These are phyloP conservation scores for Gallinago stenura DNA, from an alignment of 2,797 vertebrate genomes.

Conservation along the genomic window DNA sequence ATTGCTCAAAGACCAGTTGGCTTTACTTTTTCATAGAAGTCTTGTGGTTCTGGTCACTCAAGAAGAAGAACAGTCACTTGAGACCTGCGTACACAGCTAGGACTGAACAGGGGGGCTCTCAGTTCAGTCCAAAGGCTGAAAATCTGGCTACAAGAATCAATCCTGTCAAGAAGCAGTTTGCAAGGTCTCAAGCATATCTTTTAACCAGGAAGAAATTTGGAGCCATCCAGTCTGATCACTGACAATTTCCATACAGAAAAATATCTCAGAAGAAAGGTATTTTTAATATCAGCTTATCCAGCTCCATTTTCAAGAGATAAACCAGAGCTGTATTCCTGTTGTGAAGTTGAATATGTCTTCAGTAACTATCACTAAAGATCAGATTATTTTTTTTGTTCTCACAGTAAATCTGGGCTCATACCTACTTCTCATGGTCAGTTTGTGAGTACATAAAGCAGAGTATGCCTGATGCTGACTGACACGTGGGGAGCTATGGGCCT, in stretches of 20 bases:
- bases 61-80: not conserved
- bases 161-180: not conserved
- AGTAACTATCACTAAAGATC: not conserved
- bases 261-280: not conserved
- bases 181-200: not conserved
- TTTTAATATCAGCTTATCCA: not conserved
- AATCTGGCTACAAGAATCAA: not conserved
- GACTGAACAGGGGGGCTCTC: not conserved
- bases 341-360: not conserved
- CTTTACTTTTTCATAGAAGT: not conserved
- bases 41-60: not conserved
- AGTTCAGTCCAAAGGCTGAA: not conserved
- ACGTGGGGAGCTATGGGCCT: fast-evolving
- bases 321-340: not conserved
- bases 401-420: not conserved
- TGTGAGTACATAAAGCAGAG: not conserved
- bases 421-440: not conserved
- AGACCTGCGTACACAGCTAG: not conserved
- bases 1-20: not conserved
- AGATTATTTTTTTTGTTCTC: not conserved
- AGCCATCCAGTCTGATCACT: not conserved
- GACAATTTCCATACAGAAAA: not conserved
- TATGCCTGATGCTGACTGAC: not conserved
- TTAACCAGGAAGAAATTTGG: not conserved
- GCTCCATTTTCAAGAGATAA: not conserved